Evolutionary conservation across 2,113 vertebrate species (phyloP), one percentile per base, ranked within the genome.

Genomic region (Acanthisitta chloris): DNA sequence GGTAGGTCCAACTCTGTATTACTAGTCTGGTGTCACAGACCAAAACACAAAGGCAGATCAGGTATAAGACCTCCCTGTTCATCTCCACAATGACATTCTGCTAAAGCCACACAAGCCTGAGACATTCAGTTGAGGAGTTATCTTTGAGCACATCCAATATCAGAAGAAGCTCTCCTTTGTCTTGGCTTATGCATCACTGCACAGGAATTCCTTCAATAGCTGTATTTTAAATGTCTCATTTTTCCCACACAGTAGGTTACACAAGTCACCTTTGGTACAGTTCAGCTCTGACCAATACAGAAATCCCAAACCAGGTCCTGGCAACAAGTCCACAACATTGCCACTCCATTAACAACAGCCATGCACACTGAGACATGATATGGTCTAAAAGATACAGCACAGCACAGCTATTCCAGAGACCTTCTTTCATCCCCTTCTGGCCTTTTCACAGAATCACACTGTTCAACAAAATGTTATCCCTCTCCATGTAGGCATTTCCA

Each of bases 301-400:
- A 33, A 26, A 66, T 2, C 23, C n/a, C 77, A 26, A 40, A 38
- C 0, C 26, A 59, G 36, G 24, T 45, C 71, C 43, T 36, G n/a
- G 45, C 48, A 33, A 16, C 8, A 21, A 85, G n/a, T 6, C 17
- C 3, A 0, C 14, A 34, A 14, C 0, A 0, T 0, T 76, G 61
- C 52, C 55, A 52, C 59, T 29, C 21, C 49, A 33, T n/a, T 54
- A 55, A 3, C 33, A 51, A 14, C 77, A 57, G 8, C 3, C 40
- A 2, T 0, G 54, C 8, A 25, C 46, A 7, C 7, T 24, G 51
- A 14, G 43, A 59, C 17, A 10, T 4, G 20, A 8, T 7, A 36
- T 5, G 19, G 18, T 36, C 55, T 64, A 29, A 26, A 64, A 72
- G 11, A 62, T 14, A 59, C 58, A 58, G 45, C 54, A 70, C 66